Conservation (phyloP, 2,113 vertebrate species). For the Furnarius figulus region DNA sequence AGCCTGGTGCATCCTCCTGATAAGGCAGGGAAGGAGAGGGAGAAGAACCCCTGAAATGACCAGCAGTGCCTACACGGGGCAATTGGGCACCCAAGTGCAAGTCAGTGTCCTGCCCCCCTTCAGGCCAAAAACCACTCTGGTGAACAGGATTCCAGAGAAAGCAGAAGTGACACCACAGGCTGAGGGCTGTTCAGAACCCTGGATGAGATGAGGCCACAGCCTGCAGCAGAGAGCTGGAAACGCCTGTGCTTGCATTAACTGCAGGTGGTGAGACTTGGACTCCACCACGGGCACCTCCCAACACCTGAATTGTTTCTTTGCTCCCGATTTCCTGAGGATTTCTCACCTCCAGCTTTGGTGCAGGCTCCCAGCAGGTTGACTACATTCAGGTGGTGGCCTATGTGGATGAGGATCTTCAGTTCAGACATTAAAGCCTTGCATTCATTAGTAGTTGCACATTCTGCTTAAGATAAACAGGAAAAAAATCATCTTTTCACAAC, state of each 20-base stretch:
- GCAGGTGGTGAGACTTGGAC: neutral
- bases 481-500: conserved; percentile 63
- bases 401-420: conserved; percentile 94
- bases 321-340: neutral
- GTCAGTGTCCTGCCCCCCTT: neutral
- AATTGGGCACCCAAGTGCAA: neutral
- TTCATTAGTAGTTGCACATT: conserved; percentile 90
- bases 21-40: neutral
- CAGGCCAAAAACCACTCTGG: neutral
- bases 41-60: neutral
- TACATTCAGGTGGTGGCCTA: conserved; percentile 92
- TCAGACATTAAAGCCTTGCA: conserved; percentile 94
- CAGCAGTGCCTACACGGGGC: neutral
- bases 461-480: conserved; percentile 77
- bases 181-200: neutral
- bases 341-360: conserved; percentile 91
- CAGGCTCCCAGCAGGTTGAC: conserved; percentile 94
- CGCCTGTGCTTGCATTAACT: neutral
- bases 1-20: neutral
- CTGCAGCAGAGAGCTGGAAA: neutral
- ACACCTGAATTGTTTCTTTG: neutral
- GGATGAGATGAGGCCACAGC: neutral
- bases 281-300: neutral
- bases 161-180: neutral
- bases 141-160: neutral